A percentile compares a stretch with the other conserved stretches of the same genome.
Conservation (phyloP, 2,888 invertebrate species). For the Hedya salicella region DNA sequence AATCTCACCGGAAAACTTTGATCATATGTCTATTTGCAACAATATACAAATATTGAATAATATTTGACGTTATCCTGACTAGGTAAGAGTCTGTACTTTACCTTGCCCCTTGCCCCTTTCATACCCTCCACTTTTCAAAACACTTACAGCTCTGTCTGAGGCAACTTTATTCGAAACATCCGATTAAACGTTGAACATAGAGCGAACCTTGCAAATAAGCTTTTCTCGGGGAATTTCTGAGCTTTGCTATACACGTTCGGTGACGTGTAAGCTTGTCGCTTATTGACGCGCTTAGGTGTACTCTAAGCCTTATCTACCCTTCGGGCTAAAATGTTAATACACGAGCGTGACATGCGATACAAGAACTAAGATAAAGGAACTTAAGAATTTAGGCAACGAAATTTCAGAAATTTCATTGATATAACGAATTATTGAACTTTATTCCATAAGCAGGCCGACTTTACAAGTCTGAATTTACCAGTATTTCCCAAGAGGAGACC, state of each 20-base stretch:
- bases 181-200: constrained; percentile 35
- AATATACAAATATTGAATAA: no score
- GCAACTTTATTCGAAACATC: constrained; percentile 35
- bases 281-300: constrained; percentile 14
- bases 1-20: no score
- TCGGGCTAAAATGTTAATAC: neutral
- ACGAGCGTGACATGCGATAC: neutral
- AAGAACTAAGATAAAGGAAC: neutral
- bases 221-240: constrained; percentile 8
- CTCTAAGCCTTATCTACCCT: constrained; percentile 15
- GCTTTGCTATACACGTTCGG: constrained; percentile 14
- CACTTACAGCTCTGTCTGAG: constrained; percentile 23
- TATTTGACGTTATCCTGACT: no score
- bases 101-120: constrained; percentile 8
- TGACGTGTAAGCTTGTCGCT: constrained; percentile 1
- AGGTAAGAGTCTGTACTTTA: neutral
- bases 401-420: no score
- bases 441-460: no score
- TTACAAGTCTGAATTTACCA: no score
- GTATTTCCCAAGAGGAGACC: no score
- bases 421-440: no score
- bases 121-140: constrained; percentile 23
- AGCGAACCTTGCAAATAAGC: constrained; percentile 32
- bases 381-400: no score
- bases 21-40: no score